Conservation (phyloP, 2,113 vertebrate genomes). For the Calidris pygmaea region DNA sequence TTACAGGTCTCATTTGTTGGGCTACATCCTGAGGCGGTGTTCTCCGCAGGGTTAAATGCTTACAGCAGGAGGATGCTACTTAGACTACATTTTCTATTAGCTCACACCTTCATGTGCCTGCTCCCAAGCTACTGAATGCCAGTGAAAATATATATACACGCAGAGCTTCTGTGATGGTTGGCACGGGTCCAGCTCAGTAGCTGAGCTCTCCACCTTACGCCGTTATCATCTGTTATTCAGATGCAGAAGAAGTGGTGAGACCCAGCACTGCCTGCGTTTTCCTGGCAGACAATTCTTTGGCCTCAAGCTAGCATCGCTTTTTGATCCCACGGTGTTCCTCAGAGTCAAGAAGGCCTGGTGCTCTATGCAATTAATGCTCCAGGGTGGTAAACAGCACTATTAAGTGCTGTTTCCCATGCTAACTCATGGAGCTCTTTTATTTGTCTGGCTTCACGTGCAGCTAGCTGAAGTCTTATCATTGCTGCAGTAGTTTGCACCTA, state of each 20-base stretch:
- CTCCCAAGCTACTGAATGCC: background rate
- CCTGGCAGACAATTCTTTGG: background rate
- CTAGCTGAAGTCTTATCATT: background rate
- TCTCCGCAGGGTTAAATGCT: background rate
- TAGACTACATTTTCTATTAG: rapidly evolving
- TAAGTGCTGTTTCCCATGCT: background rate
- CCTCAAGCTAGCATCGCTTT: background rate
- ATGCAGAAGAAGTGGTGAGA: background rate
- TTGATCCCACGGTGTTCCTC: background rate
- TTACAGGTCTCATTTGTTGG: background rate
- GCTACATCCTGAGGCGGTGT: background rate
- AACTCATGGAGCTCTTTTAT: background rate
- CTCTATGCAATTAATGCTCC: background rate
- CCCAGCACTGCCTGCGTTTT: background rate
- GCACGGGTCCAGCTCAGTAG: background rate
- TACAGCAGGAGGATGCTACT: background rate
- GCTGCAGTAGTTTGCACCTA: background rate
- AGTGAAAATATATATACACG: background rate
- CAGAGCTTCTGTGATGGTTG: background rate
- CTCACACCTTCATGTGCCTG: background rate
- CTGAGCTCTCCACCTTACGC: background rate
- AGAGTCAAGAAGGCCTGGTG: background rate
- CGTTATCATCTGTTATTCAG: background rate
- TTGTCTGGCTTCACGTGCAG: background rate
- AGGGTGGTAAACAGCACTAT: background rate